Conservation (phyloP, 2,888 invertebrate genomes). For the Noctua janthe region DNA sequence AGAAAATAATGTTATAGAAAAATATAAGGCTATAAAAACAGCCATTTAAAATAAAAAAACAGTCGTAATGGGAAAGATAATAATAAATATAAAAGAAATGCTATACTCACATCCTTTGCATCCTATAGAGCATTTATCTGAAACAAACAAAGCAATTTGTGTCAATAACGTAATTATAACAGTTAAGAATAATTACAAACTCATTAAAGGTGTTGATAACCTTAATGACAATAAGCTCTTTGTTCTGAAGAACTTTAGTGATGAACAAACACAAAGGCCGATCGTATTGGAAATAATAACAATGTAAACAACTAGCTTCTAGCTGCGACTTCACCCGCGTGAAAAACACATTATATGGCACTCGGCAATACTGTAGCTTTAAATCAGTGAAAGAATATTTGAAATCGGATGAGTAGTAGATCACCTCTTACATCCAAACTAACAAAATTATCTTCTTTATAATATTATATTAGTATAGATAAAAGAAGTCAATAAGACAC, state of each 20-base stretch:
- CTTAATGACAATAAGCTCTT: constrained; percentile 15
- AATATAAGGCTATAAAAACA: neutral
- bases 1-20: neutral
- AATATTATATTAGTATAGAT: neutral
- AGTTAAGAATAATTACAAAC: constrained; percentile 45
- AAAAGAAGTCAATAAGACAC: neutral
- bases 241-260: neutral
- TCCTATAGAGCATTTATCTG: constrained; percentile 85
- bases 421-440: neutral
- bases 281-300: neutral
- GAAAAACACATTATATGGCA: neutral
- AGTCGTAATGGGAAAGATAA: neutral
- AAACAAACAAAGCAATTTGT: constrained; percentile 79
- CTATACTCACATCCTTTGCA: constrained; percentile 86
- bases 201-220: constrained; percentile 47
- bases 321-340: neutral
- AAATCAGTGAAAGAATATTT: neutral
- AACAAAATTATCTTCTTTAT: neutral
- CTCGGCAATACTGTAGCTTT: neutral
- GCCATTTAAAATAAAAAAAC: neutral
- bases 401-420: neutral
- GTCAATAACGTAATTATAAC: constrained; percentile 57
- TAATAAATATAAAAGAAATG: constrained; percentile 31
- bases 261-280: neutral
- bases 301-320: neutral